phyloP scores from a whole-genome alignment of 2,113 vertebrate genomes.

The Brienomyrus brachyistius region DNA sequence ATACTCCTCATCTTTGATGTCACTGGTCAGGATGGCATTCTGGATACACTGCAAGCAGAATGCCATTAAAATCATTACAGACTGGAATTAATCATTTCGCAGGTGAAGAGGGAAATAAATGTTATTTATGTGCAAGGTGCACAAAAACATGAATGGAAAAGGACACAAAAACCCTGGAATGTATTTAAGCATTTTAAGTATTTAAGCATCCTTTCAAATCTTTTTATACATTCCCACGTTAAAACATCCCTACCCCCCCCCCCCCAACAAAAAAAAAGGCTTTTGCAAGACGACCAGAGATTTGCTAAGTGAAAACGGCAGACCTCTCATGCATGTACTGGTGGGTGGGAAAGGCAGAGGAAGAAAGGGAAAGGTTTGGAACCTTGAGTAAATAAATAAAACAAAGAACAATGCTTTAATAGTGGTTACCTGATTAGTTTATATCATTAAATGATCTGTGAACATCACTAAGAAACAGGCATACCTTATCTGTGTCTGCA shows the following conservation, averaged over 20 bases:
- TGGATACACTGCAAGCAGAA: constrained; percentile 53
- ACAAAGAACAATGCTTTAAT: not conserved
- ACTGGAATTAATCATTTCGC: not conserved
- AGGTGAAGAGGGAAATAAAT: not conserved
- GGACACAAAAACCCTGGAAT: not conserved
- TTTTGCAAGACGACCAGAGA: not conserved
- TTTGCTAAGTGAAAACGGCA: not conserved
- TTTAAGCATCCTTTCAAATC: not conserved
- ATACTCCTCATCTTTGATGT: constrained; percentile 92
- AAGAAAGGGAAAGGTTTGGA: not conserved
- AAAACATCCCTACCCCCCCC: not conserved
- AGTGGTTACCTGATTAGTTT: not conserved
- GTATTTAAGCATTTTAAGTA: not conserved
- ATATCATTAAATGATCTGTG: not conserved
- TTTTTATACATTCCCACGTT: not conserved
- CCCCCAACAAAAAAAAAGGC: not conserved
- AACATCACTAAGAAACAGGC: constrained; percentile 35
- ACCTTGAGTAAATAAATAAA: not conserved
- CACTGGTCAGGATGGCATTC: constrained; percentile 78
- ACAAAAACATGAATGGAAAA: not conserved
- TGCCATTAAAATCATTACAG: not conserved
- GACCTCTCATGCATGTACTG: not conserved
- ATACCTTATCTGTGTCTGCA: constrained; percentile 58
- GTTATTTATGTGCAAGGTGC: not conserved
- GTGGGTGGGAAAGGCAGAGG: not conserved